These are phyloP conservation scores for Chelidonichthys spinosus DNA, from an alignment of 2,797 vertebrate species.

Conservation along the genomic window DNA sequence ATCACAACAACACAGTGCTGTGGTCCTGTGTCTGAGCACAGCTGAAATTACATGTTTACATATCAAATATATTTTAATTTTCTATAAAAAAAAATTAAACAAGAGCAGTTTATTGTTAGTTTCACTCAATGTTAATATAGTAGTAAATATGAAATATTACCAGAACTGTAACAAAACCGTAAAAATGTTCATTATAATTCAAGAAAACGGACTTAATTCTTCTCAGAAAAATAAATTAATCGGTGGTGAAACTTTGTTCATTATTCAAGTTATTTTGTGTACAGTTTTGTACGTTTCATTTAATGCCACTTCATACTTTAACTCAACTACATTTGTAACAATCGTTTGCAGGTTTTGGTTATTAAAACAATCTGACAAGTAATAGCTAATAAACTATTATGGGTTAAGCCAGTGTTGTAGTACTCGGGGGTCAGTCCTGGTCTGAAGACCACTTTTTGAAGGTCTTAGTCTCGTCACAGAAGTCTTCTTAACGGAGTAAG, in stretches of 20 bases:
- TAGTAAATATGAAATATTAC: background rate
- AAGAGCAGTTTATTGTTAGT: background rate
- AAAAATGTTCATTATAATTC: background rate
- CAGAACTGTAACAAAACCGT: background rate
- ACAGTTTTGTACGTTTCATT: background rate
- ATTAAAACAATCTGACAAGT: too few relatives aligned
- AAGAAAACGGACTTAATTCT: background rate
- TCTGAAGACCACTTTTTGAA: too few relatives aligned
- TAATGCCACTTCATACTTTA: too few relatives aligned
- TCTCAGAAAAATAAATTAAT: background rate
- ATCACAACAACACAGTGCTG: constrained; percentile 16
- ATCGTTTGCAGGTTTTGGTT: too few relatives aligned
- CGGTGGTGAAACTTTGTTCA: background rate
- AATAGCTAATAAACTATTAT: too few relatives aligned
- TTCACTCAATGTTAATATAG: background rate
- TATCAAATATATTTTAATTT: background rate
- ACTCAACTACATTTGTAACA: too few relatives aligned
- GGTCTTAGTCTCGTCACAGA: too few relatives aligned
- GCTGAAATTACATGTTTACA: background rate
- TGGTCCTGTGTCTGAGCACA: background rate
- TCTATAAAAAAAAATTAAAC: background rate
- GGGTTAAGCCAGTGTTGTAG: too few relatives aligned
- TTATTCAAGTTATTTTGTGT: too few relatives aligned
- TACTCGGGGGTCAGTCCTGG: too few relatives aligned
- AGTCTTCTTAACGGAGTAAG: too few relatives aligned